phyloP scores from a whole-genome alignment of 2,113 vertebrate species.

The Perccottus glenii region DNA sequence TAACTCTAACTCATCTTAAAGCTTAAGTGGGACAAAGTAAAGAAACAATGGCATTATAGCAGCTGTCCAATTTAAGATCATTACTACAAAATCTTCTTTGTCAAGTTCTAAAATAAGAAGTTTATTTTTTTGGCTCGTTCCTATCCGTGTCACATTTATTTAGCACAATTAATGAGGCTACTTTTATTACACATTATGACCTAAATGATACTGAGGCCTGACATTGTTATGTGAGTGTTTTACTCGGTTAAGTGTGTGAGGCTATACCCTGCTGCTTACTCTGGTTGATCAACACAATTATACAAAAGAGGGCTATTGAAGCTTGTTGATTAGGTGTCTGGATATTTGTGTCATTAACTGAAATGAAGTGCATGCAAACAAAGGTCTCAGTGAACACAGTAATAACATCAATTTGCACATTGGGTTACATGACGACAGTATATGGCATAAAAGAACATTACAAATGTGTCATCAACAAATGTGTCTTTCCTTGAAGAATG shows the following conservation, averaged over 20 bases:
- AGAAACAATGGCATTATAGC: background rate
- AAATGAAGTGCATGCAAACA: background rate
- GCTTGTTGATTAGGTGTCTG: slow-evolving; percentile 1
- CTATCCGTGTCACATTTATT: background rate
- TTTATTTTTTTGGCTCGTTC: background rate
- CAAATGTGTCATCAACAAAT: background rate
- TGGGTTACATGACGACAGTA: background rate
- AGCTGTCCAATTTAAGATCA: background rate
- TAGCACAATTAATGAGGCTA: background rate
- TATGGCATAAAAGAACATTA: background rate
- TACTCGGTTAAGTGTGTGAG: background rate
- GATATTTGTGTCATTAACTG: slow-evolving; percentile 4
- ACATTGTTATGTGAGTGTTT: background rate
- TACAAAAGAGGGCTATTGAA: background rate
- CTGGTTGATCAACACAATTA: background rate
- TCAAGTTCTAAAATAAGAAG: background rate
- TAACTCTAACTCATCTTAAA: too few relatives aligned
- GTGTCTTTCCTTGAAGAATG: too few relatives aligned
- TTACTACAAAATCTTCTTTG: too few relatives aligned
- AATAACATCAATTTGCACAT: background rate
- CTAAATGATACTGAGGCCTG: background rate
- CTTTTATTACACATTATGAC: background rate
- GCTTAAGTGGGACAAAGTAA: background rate
- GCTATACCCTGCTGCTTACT: background rate
- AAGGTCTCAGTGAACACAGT: background rate